Conservation (phyloP, 2,888 invertebrate species). For the Chromoteleia sp. region DNA sequence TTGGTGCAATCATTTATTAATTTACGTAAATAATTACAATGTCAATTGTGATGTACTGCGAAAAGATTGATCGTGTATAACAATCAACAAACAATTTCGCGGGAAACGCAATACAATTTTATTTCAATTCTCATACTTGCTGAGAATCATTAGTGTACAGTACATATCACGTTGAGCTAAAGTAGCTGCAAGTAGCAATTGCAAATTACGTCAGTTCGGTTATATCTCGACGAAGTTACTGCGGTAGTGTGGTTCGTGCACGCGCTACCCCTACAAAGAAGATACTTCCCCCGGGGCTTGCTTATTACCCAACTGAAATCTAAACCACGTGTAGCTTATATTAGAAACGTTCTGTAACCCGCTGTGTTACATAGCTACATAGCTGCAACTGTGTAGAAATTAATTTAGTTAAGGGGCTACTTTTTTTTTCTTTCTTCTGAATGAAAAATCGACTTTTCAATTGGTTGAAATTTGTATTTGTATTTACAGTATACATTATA, state of each 20-base stretch:
- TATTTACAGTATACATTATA: too few species aligned
- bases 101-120: neutral
- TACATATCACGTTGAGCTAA: neutral
- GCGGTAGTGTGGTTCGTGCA: conserved; percentile 29
- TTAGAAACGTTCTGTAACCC: conserved; percentile 30
- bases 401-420: neutral
- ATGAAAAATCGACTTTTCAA: too few species aligned
- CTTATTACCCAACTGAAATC: conserved; percentile 57
- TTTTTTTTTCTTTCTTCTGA: too few species aligned
- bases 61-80: too few species aligned
- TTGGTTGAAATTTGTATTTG: too few species aligned
- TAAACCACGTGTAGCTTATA: conserved; percentile 58
- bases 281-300: conserved; percentile 50
- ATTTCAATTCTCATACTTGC: neutral
- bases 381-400: conserved; percentile 21
- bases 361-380: too few species aligned
- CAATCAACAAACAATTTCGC: too few species aligned
- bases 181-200: conserved; percentile 59
- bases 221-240: conserved; percentile 62
- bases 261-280: conserved; percentile 33
- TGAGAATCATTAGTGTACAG: too few species aligned
- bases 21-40: too few species aligned
- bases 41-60: too few species aligned
- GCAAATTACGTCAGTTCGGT: conserved; percentile 67
- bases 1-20: too few species aligned